Conservation (phyloP, 2,888 invertebrate genomes). For the Pseudanteris insignis region DNA sequence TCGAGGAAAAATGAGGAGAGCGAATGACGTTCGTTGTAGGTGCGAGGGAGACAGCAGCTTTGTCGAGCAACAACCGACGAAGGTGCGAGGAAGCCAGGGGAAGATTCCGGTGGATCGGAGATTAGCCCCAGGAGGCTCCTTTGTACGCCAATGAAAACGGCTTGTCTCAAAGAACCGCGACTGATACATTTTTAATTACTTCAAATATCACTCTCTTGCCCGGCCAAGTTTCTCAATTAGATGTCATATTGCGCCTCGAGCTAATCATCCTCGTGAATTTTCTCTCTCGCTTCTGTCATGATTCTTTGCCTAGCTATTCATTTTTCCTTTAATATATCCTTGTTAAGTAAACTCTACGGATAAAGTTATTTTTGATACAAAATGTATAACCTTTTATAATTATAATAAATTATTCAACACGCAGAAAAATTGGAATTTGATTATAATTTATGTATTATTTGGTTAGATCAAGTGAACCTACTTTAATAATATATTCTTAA, state of each 20-base stretch:
- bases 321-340: slow-evolving; percentile 11
- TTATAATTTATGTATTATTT: no score
- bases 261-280: slow-evolving; percentile 35
- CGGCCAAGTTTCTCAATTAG: slow-evolving; percentile 62
- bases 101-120: slow-evolving; percentile 44
- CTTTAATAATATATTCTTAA: no score
- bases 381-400: no score
- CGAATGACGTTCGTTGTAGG: slow-evolving; percentile 18
- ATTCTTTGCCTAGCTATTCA: slow-evolving; percentile 12
- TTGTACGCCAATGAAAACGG: slow-evolving; percentile 60
- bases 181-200: slow-evolving; percentile 66
- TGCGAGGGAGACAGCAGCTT: slow-evolving; percentile 32
- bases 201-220: slow-evolving; percentile 61
- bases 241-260: slow-evolving; percentile 61
- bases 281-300: slow-evolving; percentile 11
- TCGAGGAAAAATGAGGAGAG: slow-evolving; percentile 20
- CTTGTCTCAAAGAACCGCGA: slow-evolving; percentile 64
- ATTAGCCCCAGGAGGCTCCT: slow-evolving; percentile 61
- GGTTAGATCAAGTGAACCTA: no score
- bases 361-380: no score
- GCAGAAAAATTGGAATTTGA: no score
- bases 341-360: no score
- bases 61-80: slow-evolving; percentile 20
- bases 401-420: no score
- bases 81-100: slow-evolving; percentile 38